Evolutionary conservation across 2,888 invertebrate genomes (phyloP).

Genomic region (Prostheceraeus crozeri): DNA sequence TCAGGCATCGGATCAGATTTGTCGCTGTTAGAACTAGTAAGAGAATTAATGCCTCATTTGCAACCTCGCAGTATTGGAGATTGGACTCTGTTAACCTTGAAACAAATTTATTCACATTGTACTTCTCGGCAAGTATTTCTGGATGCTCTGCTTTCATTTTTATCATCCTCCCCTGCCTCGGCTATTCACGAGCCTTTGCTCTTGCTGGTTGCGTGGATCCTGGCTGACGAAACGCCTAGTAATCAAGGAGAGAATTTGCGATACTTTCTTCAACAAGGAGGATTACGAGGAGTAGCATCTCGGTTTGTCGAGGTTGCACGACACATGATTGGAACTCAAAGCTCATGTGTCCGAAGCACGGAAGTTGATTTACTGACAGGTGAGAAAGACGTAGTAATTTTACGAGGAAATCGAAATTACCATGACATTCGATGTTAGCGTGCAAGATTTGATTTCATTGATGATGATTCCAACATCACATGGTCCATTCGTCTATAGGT

Average conservation of each 20-base stretch:
- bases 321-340: not conserved
- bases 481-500: too few relatives aligned
- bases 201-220: constrained; percentile 20
- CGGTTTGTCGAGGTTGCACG: not conserved
- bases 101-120: constrained; percentile 12
- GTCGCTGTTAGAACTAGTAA: not conserved
- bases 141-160: not conserved
- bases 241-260: not conserved
- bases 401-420: too few relatives aligned
- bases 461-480: too few relatives aligned
- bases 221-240: not conserved
- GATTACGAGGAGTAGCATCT: not conserved
- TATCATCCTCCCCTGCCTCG: constrained; percentile 5
- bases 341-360: not conserved
- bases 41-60: constrained; percentile 1
- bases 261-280: constrained; percentile 16
- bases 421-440: too few relatives aligned
- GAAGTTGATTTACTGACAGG: too few relatives aligned
- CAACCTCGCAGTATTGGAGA: constrained; percentile 16
- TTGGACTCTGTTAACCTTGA: constrained; percentile 13
- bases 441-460: too few relatives aligned
- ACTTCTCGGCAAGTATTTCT: not conserved
- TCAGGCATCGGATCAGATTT: constrained; percentile 4
- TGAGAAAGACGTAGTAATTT: too few relatives aligned
- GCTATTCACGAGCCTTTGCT: constrained; percentile 27